A percentile compares a stretch with the other conserved stretches of the same genome.
phyloP scores from a whole-genome alignment of 2,888 invertebrate species.

The Apamea crenata region DNA sequence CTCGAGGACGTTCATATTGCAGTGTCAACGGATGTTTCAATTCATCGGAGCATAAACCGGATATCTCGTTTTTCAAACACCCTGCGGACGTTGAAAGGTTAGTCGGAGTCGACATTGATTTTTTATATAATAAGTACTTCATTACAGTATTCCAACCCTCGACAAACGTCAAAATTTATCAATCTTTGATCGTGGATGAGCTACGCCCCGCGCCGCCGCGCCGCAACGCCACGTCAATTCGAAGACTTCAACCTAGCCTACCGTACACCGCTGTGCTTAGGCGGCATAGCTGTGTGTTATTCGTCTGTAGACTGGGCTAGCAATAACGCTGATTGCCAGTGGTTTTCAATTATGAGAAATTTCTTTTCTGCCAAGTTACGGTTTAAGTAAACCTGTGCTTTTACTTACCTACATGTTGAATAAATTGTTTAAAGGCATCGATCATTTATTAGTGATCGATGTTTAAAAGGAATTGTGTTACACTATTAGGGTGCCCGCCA shows the following conservation, averaged over 20 bases:
- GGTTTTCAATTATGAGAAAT: neutral
- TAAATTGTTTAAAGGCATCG: neutral
- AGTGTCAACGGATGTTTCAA: conserved; percentile 39
- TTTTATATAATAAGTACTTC: neutral
- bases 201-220: neutral
- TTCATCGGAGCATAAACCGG: conserved; percentile 13
- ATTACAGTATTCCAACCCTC: neutral
- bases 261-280: neutral
- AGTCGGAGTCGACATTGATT: conserved; percentile 2
- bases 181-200: neutral
- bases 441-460: too few species aligned
- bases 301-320: neutral
- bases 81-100: conserved; percentile 16
- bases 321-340: neutral
- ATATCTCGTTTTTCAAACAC: conserved; percentile 36
- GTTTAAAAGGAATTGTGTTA: too few species aligned
- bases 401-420: neutral
- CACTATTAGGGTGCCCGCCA: neutral
- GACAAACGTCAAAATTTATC: neutral
- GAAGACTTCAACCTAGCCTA: neutral
- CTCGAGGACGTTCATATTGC: conserved; percentile 38
- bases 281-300: neutral
- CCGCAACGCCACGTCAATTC: too few species aligned
- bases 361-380: neutral
- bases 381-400: too few species aligned